These are phyloP conservation scores for Fistularia commersonii DNA, from an alignment of 2,797 vertebrate genomes.

Conservation along the genomic window DNA sequence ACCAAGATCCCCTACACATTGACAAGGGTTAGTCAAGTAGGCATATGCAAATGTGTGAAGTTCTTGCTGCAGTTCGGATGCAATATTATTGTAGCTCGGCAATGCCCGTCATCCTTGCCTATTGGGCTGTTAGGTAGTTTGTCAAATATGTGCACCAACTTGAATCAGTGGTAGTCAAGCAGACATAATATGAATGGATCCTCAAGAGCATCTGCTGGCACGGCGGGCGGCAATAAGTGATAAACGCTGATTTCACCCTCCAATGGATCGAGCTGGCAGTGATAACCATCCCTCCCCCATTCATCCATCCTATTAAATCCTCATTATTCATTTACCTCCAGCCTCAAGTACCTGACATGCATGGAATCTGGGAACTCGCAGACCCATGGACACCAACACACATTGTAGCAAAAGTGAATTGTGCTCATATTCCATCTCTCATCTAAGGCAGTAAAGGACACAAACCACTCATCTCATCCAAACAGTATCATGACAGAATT, in stretches of 20 bases:
- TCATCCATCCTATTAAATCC: conserved; percentile 65
- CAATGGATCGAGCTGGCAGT: conserved; percentile 52
- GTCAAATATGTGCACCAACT: conserved; percentile 58
- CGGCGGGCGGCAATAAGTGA: conserved; percentile 57
- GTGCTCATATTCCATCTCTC: conserved; percentile 26
- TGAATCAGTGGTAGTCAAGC: conserved; percentile 55
- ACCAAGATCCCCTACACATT: no score
- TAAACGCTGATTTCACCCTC: conserved; percentile 73
- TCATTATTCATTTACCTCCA: conserved; percentile 70
- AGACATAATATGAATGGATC: conserved; percentile 48
- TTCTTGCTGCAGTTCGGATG: no score
- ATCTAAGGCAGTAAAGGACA: conserved; percentile 49
- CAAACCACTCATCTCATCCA: conserved; percentile 23
- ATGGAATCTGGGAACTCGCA: conserved; percentile 28
- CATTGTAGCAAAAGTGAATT: conserved; percentile 15
- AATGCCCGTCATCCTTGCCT: conserved; percentile 18
- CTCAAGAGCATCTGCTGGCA: conserved; percentile 59
- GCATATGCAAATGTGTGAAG: conserved; percentile 37
- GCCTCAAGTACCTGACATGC: conserved; percentile 46
- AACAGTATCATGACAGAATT: conserved; percentile 36
- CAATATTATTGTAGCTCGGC: conserved; percentile 7
- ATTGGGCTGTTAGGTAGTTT: conserved; percentile 46
- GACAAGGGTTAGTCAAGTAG: background rate
- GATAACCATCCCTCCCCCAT: conserved; percentile 54
- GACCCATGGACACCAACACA: background rate